Evolutionary conservation across 2,797 vertebrate species (phyloP).

Genomic region (Sardinella longiceps): DNA sequence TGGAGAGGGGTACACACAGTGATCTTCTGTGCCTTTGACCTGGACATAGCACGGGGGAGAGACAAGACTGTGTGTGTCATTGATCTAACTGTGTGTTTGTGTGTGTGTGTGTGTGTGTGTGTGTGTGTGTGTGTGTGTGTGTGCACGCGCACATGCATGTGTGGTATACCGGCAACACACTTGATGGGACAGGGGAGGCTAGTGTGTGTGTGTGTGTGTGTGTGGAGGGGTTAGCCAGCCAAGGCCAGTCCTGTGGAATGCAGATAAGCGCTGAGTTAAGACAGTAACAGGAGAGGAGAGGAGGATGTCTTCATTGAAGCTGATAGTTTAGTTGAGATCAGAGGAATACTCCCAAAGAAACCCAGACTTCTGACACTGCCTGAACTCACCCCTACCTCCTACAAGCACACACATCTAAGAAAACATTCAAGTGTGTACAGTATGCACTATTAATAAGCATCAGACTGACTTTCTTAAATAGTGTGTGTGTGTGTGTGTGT

Average conservation of each 20-base stretch:
- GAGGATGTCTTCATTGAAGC: conserved; percentile 11
- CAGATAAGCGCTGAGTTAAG: conserved; percentile 19
- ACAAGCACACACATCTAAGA: not conserved
- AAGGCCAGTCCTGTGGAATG: not conserved
- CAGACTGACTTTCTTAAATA: not conserved
- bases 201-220: not conserved
- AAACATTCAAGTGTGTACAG: not conserved
- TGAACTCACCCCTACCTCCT: not conserved
- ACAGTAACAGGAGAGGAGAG: not conserved
- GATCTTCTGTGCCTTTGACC: not conserved
- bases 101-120: conserved; percentile 32
- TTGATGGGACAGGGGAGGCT: not conserved
- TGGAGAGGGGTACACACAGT: not conserved
- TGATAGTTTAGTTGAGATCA: not conserved
- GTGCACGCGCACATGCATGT: not conserved
- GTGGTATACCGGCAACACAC: not conserved
- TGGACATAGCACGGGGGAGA: not conserved
- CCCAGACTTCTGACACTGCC: not conserved
- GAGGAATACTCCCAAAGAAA: conserved; percentile 11
- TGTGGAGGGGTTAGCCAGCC: not conserved
- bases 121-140: not conserved
- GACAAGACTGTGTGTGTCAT: conserved; percentile 23
- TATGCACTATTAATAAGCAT: not conserved
- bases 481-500: not conserved
- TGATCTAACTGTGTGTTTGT: too few species aligned